Base-by-base conservation (phyloP, 2,113 vertebrate species). In the Arothron firmamentum region DNA sequence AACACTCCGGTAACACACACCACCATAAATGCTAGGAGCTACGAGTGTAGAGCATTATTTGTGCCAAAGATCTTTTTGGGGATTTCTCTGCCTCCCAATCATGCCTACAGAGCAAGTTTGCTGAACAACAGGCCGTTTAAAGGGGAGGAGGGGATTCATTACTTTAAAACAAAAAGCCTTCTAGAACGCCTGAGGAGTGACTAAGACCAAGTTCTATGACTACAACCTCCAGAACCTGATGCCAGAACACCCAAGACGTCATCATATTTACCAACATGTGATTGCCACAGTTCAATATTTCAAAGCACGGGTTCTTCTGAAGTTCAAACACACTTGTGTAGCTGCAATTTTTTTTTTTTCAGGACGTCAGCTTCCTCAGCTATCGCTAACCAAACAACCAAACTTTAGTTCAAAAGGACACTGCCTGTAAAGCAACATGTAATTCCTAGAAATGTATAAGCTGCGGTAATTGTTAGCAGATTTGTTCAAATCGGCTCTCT, bases 381-480 rank as follows among this genome's bases (percentile, higher is more conserved):
- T 71, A 62, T 80, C 81, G 78, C 81, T 62, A 82, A 72, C 67
- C 68, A 72, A 85, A 77, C 72, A 81, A 43, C 5, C 25, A 28
- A 28, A 28, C 25, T 5, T 38, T 38, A 1, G 0, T 86, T 80
- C 77, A 52, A 77, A 83, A 82, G 74, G 77, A 67, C 52, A 57
- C 80, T 86, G 77, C 78, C 82, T 67, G 83, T 60, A 74, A 83
- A 54, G 84, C 43, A 83, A 79, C 82, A 81, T 87, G 79, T 87
- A 88, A 89, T 90, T 90, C 90, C 85, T 71, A 82, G 72, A 65
- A 77, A 77, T 88, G 87, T 87, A 85, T 81, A 67, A 73, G 65
- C 68, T 59, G 67, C 69, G 73, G 72, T 89, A 91, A 91, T 87
- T 83, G 88, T 82, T 80, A 84, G 56, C 87, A 91, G 89, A 82